Percentiles rank a stretch among this genome's conserved stretches.
Conservation (phyloP, 2,888 invertebrate genomes). For the Pristionchus fissidentatus region DNA sequence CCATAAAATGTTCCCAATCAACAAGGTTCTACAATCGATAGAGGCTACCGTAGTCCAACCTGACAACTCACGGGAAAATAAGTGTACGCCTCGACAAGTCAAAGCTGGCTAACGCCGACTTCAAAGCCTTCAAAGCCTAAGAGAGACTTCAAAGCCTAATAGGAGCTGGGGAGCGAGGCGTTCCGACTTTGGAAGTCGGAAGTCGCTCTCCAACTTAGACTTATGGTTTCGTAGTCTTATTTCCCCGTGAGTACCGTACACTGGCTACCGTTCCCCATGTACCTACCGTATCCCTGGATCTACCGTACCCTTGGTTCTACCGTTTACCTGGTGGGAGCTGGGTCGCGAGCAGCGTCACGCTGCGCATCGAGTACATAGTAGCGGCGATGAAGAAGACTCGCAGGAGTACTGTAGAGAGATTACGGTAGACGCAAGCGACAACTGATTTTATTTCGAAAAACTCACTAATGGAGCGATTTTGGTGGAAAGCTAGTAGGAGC, state of each 20-base stretch:
- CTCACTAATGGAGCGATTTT: constrained; percentile 31
- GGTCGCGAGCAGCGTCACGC: constrained; percentile 60
- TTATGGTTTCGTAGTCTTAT: too few relatives aligned
- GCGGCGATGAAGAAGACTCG: constrained; percentile 62
- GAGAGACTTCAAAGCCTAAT: too few relatives aligned
- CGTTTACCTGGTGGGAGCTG: constrained; percentile 65
- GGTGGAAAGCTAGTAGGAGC: constrained; percentile 15
- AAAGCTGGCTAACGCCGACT: too few relatives aligned
- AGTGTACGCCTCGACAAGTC: too few relatives aligned
- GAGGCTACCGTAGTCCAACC: too few relatives aligned
- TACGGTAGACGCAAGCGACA: background rate
- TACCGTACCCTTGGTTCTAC: background rate
- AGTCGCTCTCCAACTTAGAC: too few relatives aligned
- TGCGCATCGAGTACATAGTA: constrained; percentile 62
- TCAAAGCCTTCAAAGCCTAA: too few relatives aligned
- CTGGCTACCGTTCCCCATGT: background rate
- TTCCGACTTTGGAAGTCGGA: too few relatives aligned
- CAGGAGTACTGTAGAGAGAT: constrained; percentile 51
- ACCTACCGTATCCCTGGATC: background rate
- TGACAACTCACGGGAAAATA: too few relatives aligned
- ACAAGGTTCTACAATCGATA: too few relatives aligned
- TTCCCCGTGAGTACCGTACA: background rate
- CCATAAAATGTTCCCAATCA: too few relatives aligned
- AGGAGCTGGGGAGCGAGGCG: too few relatives aligned
- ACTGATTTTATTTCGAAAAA: background rate